Evolutionary conservation across 2,797 vertebrate genomes (phyloP).

Genomic region (Lacerta bilineata): DNA sequence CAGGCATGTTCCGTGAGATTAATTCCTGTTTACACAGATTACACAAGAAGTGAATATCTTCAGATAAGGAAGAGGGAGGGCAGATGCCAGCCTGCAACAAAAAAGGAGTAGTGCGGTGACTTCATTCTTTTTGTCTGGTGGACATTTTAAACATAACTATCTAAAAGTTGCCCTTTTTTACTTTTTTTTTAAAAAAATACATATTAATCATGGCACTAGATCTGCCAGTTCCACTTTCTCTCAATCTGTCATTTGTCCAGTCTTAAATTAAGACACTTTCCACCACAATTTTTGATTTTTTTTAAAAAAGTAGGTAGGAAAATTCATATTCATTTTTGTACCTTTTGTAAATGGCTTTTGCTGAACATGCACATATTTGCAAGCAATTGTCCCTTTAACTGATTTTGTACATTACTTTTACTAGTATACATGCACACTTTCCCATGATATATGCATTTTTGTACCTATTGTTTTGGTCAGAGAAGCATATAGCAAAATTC

Average conservation of each 20-base stretch:
- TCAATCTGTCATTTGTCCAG: neutral
- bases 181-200: neutral
- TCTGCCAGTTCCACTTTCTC: neutral
- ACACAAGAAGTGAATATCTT: conserved; percentile 54
- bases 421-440: neutral
- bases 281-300: too few species aligned
- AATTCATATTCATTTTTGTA: neutral
- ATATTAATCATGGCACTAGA: neutral
- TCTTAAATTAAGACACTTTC: neutral
- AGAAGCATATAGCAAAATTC: too few species aligned
- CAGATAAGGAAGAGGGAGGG: neutral
- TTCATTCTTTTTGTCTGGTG: neutral
- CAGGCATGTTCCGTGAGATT: conserved; percentile 41
- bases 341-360: too few species aligned
- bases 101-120: neutral
- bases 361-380: neutral
- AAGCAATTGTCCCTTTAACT: neutral
- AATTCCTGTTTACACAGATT: conserved; percentile 61
- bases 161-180: neutral
- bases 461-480: too few species aligned
- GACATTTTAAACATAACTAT: neutral
- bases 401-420: neutral
- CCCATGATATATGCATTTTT: too few species aligned
- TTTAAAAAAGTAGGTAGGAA: neutral
- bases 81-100: conserved; percentile 15